Evolutionary conservation across 2,888 invertebrate species (phyloP).

Genomic region (Griposia aprilina): DNA sequence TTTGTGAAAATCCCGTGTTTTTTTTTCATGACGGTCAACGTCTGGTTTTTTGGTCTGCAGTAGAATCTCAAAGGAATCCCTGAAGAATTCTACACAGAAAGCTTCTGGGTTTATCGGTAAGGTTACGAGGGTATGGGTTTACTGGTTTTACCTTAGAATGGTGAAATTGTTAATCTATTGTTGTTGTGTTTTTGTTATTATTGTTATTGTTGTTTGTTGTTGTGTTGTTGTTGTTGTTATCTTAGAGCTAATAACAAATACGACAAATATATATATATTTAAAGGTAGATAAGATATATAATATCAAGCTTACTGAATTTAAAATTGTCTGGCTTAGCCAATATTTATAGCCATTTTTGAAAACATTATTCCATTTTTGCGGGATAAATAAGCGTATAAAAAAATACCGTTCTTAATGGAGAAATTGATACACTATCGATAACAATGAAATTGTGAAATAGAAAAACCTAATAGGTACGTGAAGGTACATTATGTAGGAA

Average conservation of each 20-base stretch:
- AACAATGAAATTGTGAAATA: constrained; percentile 1
- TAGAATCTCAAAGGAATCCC: neutral
- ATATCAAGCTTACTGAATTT: neutral
- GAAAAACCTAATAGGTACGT: neutral
- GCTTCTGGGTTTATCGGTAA: neutral
- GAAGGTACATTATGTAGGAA: neutral
- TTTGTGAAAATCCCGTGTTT: accelerated
- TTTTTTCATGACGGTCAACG: neutral
- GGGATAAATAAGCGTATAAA: neutral
- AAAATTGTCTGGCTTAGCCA: neutral
- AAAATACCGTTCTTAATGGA: neutral
- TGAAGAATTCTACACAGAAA: neutral
- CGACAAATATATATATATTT: neutral
- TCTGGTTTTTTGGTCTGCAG: neutral
- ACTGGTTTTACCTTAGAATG: neutral
- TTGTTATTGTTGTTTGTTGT: too few species aligned
- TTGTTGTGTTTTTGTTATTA: too few species aligned
- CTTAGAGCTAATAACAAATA: neutral
- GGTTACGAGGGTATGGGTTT: neutral
- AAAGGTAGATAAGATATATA: neutral
- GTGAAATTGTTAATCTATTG: neutral
- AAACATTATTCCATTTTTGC: neutral
- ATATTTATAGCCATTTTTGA: neutral
- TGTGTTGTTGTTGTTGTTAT: too few species aligned
- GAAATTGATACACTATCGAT: neutral